Evolutionary conservation across 2,888 invertebrate species (phyloP).

Genomic region (Pyrgus malvae): DNA sequence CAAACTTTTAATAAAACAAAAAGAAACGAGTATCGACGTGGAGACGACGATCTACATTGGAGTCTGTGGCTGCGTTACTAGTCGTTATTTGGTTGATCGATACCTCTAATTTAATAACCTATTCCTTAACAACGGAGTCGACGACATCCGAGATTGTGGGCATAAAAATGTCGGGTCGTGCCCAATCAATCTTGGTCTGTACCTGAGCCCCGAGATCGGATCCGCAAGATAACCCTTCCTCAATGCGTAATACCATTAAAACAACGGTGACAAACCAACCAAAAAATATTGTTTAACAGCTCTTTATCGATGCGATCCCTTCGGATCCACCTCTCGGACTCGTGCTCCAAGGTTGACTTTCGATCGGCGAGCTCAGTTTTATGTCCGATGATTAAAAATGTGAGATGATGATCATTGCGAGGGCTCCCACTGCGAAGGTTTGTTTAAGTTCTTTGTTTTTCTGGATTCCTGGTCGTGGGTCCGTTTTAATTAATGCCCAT

Average conservation of each 20-base stretch:
- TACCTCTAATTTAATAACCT: conserved; percentile 76
- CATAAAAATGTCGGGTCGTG: conserved; percentile 74
- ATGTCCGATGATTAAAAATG: conserved; percentile 77
- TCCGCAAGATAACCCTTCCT: conserved; percentile 76
- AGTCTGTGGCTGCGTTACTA: conserved; percentile 49
- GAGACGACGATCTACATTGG: conserved; percentile 22
- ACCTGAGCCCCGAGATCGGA: conserved; percentile 73
- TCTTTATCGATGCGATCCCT: conserved; percentile 50
- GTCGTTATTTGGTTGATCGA: conserved; percentile 57
- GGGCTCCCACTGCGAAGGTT: conserved; percentile 79
- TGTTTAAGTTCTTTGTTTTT: conserved; percentile 80
- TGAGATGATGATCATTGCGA: conserved; percentile 80
- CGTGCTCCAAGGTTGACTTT: conserved; percentile 52
- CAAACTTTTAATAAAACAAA: conserved; percentile 18
- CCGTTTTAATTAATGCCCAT: conserved; percentile 83
- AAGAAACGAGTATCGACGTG: conserved; percentile 3
- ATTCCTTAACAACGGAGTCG: conserved; percentile 62
- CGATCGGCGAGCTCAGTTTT: conserved; percentile 48
- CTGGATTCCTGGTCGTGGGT: conserved; percentile 77
- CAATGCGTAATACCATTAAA: conserved; percentile 81
- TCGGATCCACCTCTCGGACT: conserved; percentile 37
- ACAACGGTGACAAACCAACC: conserved; percentile 81
- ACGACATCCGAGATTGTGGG: conserved; percentile 70
- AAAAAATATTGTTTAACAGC: conserved; percentile 79
- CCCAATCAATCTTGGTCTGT: conserved; percentile 77